phyloP scores from a whole-genome alignment of 2,113 vertebrate genomes.

The Crocuta crocuta region DNA sequence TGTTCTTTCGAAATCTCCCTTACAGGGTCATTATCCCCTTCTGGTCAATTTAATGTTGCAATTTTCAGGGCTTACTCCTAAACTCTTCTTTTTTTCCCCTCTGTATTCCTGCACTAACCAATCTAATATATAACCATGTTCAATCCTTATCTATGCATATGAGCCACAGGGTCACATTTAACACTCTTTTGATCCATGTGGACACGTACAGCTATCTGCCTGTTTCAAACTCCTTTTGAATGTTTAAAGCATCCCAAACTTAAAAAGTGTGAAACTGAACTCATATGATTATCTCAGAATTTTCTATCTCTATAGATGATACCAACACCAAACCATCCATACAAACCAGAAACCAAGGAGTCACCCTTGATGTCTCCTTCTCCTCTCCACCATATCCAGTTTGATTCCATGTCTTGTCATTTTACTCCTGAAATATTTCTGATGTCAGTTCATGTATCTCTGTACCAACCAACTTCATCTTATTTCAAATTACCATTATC shows the following conservation, averaged over 20 bases:
- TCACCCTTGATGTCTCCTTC: background rate
- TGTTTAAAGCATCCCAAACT: background rate
- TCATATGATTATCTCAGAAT: background rate
- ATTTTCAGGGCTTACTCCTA: background rate
- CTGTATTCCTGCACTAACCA: background rate
- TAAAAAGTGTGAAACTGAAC: background rate
- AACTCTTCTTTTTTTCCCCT: background rate
- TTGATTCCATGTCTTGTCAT: background rate
- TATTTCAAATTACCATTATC: background rate
- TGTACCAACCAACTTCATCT: background rate
- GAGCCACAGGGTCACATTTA: background rate
- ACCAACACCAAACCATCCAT: background rate
- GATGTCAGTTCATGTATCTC: background rate
- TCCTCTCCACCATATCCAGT: too few species aligned
- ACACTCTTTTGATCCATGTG: background rate
- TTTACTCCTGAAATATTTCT: constrained; percentile 9
- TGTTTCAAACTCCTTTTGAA: background rate
- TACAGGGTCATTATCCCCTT: background rate
- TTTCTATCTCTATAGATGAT: background rate
- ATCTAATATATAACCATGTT: background rate
- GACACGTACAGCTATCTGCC: background rate
- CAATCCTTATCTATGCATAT: background rate
- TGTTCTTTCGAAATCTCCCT: background rate
- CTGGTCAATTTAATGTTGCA: background rate
- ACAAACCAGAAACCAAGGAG: background rate